Conservation (phyloP, 2,888 invertebrate species). For the Agonopterix subpropinquella region DNA sequence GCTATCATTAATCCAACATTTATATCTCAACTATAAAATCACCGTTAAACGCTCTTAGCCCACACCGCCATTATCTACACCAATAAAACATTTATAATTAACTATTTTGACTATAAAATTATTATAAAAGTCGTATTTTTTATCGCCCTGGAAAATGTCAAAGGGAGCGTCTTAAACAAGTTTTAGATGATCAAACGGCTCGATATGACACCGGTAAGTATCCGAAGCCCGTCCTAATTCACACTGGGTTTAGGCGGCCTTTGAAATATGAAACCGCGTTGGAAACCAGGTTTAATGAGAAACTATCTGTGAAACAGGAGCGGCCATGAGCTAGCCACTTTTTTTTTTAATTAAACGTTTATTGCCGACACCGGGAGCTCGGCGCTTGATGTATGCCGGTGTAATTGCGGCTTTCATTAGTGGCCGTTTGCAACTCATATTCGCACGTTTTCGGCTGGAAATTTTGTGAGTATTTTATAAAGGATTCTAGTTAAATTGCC, state of each 20-base stretch:
- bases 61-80: conserved; percentile 10
- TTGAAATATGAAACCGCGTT: conserved; percentile 37
- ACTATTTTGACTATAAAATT: conserved; percentile 11
- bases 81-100: conserved; percentile 18
- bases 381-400: conserved; percentile 27
- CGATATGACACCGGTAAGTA: conserved; percentile 33
- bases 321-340: conserved; percentile 3
- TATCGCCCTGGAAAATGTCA: conserved; percentile 30
- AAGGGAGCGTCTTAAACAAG: conserved; percentile 14
- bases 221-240: conserved; percentile 24
- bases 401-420: conserved; percentile 45
- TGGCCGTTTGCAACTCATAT: conserved; percentile 36
- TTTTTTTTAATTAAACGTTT: conserved; percentile 41
- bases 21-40: conserved; percentile 7
- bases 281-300: conserved; percentile 32
- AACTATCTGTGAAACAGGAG: conserved; percentile 41
- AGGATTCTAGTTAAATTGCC: not conserved
- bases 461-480: conserved; percentile 19
- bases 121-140: conserved; percentile 14
- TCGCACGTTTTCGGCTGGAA: conserved; percentile 26
- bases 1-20: conserved; percentile 11
- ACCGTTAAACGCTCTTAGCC: conserved; percentile 1
- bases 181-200: conserved; percentile 38
- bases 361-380: conserved; percentile 19
- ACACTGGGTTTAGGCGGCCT: conserved; percentile 23